phyloP scores from a whole-genome alignment of 2,888 invertebrate genomes.

The Capitulum mitella region DNA sequence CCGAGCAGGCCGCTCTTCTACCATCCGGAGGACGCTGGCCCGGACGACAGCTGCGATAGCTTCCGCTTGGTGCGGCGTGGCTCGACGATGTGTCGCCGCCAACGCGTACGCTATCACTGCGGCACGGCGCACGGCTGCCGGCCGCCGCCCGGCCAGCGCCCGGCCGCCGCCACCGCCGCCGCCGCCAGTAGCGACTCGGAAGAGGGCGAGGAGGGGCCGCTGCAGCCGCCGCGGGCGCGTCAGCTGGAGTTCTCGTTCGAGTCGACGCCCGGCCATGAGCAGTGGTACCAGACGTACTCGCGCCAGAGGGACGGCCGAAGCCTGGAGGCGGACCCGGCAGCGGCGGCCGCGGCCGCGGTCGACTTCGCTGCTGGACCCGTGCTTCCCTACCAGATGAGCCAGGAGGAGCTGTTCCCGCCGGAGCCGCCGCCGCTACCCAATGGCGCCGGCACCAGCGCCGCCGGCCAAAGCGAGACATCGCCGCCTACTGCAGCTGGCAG shows the following conservation, averaged over 20 bases:
- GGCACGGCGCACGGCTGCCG: background rate
- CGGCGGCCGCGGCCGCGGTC: background rate
- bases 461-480: background rate
- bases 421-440: background rate
- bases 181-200: background rate
- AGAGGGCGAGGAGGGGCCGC: background rate
- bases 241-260: background rate
- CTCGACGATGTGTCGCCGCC: background rate
- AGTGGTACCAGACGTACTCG: conserved; percentile 9
- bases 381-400: background rate
- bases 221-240: background rate
- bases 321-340: background rate
- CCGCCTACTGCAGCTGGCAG: background rate
- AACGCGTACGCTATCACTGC: background rate
- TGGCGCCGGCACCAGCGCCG: background rate
- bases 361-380: background rate
- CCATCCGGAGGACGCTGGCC: background rate
- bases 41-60: conserved; percentile 12
- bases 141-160: background rate
- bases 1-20: background rate
- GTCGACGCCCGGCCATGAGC: background rate
- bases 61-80: conserved; percentile 12
- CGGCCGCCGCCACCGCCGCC: background rate
- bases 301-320: background rate
- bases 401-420: background rate